phyloP scores from a whole-genome alignment of 2,113 vertebrate genomes.

The Abramis brama region DNA sequence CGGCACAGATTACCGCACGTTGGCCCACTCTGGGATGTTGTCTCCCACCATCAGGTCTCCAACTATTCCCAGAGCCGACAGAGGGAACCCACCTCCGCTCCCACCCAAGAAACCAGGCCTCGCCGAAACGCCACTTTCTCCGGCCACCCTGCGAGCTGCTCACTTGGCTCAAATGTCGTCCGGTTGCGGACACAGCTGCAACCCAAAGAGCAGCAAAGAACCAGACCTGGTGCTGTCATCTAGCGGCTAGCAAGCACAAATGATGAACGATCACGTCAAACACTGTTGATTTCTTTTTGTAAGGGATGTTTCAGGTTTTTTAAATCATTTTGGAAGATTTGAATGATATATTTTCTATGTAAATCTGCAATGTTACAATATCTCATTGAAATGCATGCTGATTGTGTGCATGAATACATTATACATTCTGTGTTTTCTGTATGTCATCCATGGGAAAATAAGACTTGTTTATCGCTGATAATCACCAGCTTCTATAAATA shows the following conservation, averaged over 20 bases:
- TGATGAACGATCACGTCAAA: conserved; percentile 51
- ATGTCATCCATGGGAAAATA: neutral
- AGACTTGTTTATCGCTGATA: conserved; percentile 5
- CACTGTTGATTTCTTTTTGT: conserved; percentile 24
- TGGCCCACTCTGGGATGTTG: conserved; percentile 77
- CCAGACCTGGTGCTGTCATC: conserved; percentile 88
- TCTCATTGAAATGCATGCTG: neutral
- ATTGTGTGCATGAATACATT: neutral
- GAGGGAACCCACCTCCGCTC: conserved; percentile 93
- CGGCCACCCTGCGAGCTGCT: conserved; percentile 72
- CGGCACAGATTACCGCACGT: conserved; percentile 90
- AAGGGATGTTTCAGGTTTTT: conserved; percentile 3
- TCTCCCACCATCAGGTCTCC: conserved; percentile 89
- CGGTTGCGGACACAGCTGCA: conserved; percentile 80
- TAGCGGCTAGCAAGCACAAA: conserved; percentile 74
- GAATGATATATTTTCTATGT: neutral
- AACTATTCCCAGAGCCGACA: conserved; percentile 85
- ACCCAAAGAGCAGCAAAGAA: conserved; percentile 86
- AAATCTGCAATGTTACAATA: neutral
- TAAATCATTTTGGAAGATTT: neutral
- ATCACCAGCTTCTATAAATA: conserved; percentile 15
- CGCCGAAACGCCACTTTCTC: conserved; percentile 83
- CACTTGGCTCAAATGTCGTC: conserved; percentile 77
- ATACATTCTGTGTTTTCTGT: neutral
- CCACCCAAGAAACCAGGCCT: conserved; percentile 95